Conservation (phyloP, 2,797 vertebrate species). For the Xenopus petersii region DNA sequence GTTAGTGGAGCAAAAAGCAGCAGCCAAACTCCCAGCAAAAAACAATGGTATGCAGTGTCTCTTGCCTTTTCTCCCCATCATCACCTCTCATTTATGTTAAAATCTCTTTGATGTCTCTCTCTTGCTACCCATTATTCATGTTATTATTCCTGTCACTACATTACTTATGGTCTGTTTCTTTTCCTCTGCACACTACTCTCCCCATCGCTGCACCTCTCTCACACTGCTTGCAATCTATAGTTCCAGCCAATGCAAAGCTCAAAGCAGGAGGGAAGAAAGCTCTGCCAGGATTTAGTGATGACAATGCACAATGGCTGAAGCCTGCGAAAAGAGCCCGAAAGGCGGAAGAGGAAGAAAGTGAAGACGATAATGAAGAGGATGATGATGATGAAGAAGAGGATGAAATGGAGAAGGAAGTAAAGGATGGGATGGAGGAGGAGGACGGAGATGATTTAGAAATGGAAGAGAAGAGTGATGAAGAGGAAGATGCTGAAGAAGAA, state of each 20-base stretch:
- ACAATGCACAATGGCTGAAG: constrained; percentile 68
- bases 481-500: constrained; percentile 31
- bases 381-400: constrained; percentile 46
- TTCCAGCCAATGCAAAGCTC: neutral
- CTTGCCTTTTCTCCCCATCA: neutral
- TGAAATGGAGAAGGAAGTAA: constrained; percentile 51
- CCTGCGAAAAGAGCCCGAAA: constrained; percentile 67
- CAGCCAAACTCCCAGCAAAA: constrained; percentile 1
- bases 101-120: too few relatives aligned
- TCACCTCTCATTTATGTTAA: too few relatives aligned
- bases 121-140: too few relatives aligned
- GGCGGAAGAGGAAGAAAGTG: constrained; percentile 54
- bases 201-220: neutral
- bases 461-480: constrained; percentile 46
- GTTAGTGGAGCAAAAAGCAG: neutral
- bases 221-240: too few relatives aligned
- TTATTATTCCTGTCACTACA: neutral
- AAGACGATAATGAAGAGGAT: constrained; percentile 51
- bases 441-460: constrained; percentile 51
- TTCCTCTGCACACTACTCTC: neutral
- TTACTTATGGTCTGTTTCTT: neutral
- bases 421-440: constrained; percentile 51
- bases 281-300: constrained; percentile 48
- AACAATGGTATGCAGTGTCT: constrained; percentile 16
- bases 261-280: constrained; percentile 16